phyloP scores from a whole-genome alignment of 2,797 vertebrate species.

The Odontamblyopus lacepedii region DNA sequence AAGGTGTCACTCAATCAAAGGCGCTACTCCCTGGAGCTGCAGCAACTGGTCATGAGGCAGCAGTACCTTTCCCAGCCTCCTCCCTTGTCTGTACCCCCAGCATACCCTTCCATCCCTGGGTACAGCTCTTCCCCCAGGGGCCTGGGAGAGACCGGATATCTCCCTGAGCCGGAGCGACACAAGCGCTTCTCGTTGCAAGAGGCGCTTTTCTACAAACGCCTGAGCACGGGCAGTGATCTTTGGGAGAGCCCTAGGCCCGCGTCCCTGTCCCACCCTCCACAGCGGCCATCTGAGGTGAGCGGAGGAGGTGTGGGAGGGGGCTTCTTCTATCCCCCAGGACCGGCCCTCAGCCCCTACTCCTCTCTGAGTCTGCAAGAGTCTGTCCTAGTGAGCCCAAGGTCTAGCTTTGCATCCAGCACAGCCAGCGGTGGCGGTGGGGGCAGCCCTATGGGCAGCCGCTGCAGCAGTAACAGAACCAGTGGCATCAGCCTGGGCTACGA shows the following conservation, averaged over 20 bases:
- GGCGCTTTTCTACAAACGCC: constrained; percentile 81
- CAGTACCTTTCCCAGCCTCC: constrained; percentile 80
- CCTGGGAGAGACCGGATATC: constrained; percentile 69
- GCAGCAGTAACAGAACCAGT: constrained; percentile 89
- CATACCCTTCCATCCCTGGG: constrained; percentile 51
- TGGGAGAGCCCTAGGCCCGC: constrained; percentile 77
- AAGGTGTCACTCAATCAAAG: constrained; percentile 72
- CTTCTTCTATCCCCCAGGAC: constrained; percentile 73
- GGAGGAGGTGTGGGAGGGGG: constrained; percentile 56
- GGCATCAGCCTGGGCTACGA: constrained; percentile 91
- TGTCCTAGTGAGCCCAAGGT: constrained; percentile 82
- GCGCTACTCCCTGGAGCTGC: constrained; percentile 81
- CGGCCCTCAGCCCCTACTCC: constrained; percentile 80
- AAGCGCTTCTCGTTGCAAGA: constrained; percentile 86
- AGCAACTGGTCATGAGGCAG: constrained; percentile 78
- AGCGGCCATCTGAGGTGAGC: constrained; percentile 64
- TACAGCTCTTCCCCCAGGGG: constrained; percentile 65
- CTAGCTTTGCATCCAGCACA: constrained; percentile 88
- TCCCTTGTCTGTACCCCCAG: constrained; percentile 61
- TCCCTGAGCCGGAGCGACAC: constrained; percentile 75
- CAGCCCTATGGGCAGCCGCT: constrained; percentile 83
- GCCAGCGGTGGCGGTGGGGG: constrained; percentile 81
- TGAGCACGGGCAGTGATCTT: constrained; percentile 77
- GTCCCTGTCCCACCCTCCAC: constrained; percentile 75
- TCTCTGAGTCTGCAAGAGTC: constrained; percentile 85